A percentile compares a stretch with the other conserved stretches of the same genome.
Evolutionary conservation across 2,113 vertebrate species (phyloP).

Genomic region (Archilochus colubris): DNA sequence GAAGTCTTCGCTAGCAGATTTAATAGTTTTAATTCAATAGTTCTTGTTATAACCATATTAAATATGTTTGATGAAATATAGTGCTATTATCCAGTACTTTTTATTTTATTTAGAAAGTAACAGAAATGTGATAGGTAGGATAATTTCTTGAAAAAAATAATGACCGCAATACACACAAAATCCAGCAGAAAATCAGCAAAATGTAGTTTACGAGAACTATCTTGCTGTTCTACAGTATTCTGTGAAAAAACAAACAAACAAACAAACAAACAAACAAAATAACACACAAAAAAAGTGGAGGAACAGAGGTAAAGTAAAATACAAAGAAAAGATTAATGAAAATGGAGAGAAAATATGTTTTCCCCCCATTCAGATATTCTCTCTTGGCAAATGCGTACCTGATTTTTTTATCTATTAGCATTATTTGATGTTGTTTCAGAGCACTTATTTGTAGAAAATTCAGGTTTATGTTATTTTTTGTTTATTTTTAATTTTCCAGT

Average conservation of each 20-base stretch:
- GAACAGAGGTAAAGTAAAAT: neutral
- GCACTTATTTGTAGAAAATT: neutral
- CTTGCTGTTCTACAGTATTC: neutral
- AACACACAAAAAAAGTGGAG: neutral
- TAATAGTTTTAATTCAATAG: neutral
- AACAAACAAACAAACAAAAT: no score
- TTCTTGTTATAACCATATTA: neutral
- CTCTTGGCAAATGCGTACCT: neutral
- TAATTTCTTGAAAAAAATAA: neutral
- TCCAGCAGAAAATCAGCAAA: neutral
- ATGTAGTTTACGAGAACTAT: neutral
- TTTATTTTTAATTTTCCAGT: neutral
- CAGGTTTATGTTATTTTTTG: accelerated
- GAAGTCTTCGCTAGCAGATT: neutral
- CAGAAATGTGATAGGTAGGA: neutral
- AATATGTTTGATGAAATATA: neutral
- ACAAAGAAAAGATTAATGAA: neutral
- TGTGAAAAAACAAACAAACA: neutral
- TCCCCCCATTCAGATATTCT: neutral
- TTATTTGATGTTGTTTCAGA: neutral
- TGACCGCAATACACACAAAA: neutral
- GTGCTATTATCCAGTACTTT: neutral
- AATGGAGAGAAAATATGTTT: neutral
- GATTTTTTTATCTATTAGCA: neutral
- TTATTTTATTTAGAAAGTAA: neutral